A percentile compares a stretch with the other conserved stretches of the same genome.
Conservation (phyloP, 2,113 vertebrate species). For the Aythya baeri region DNA sequence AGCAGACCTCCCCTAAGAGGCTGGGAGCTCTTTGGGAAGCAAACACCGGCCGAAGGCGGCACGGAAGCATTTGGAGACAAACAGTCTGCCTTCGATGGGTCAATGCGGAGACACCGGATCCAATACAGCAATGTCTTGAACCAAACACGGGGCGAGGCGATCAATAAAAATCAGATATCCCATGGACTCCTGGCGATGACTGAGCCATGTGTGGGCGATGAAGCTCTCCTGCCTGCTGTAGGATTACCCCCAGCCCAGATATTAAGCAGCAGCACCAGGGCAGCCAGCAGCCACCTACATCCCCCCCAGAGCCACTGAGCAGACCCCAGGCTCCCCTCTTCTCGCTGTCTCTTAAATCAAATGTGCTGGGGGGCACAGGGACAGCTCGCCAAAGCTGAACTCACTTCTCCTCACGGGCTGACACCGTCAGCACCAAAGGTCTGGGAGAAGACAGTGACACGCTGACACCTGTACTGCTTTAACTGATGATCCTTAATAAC, state of each 20-base stretch:
- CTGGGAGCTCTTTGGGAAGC: background rate
- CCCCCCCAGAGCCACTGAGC: fast-evolving
- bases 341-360: background rate
- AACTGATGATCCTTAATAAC: background rate
- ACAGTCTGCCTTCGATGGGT: background rate
- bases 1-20: background rate
- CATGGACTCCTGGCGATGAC: background rate
- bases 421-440: background rate
- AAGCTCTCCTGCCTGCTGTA: background rate
- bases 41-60: background rate
- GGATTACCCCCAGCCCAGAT: fast-evolving
- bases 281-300: background rate
- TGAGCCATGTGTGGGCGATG: background rate
- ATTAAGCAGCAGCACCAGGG: background rate
- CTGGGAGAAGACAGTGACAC: background rate
- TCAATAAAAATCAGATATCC: background rate
- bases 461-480: background rate
- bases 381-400: background rate
- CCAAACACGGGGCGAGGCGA: background rate
- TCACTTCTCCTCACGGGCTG: fast-evolving
- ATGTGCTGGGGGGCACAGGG: fast-evolving
- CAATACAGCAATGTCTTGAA: background rate
- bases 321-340: background rate
- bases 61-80: constrained; percentile 32
- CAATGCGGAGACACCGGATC: constrained; percentile 12